These are phyloP conservation scores for Corydoras sp. DNA, from an alignment of 2,113 vertebrate species.

Conservation along the genomic window DNA sequence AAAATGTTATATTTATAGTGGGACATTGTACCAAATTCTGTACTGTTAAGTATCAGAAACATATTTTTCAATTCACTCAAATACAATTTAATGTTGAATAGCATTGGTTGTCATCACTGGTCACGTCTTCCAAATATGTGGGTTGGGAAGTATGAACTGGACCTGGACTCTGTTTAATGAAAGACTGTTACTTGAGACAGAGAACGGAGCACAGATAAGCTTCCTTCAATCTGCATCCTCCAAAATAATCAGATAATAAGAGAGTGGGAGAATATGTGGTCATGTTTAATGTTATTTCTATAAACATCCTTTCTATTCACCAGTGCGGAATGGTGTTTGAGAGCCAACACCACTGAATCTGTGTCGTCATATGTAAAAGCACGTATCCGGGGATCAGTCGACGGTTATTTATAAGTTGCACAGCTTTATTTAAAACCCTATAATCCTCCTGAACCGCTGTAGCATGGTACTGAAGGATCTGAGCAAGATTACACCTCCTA, in stretches of 20 bases:
- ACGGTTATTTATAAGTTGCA: conserved; percentile 31
- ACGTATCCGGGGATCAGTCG: conserved; percentile 10
- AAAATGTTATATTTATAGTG: no score
- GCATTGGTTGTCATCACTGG: no score
- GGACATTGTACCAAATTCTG: no score
- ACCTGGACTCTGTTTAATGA: conserved; percentile 31
- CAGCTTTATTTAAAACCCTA: conserved; percentile 17
- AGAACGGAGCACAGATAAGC: conserved; percentile 22
- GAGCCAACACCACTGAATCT: conserved; percentile 21
- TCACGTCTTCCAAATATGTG: no score
- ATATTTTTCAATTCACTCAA: no score
- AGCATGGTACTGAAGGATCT: not conserved
- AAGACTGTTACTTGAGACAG: conserved; percentile 33
- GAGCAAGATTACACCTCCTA: not conserved
- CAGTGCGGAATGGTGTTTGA: conserved; percentile 32
- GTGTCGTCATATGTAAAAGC: conserved; percentile 28
- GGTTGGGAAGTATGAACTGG: not conserved
- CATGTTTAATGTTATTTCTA: conserved; percentile 24
- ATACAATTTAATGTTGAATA: no score
- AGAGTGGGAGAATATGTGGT: conserved; percentile 2
- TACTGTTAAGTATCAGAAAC: no score
- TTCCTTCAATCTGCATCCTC: conserved; percentile 11
- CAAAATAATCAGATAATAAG: conserved; percentile 39
- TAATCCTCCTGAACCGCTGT: conserved; percentile 10
- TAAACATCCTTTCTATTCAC: conserved; percentile 23